These are phyloP conservation scores for Mythimna pallens DNA, from an alignment of 2,888 invertebrate genomes.

Conservation along the genomic window DNA sequence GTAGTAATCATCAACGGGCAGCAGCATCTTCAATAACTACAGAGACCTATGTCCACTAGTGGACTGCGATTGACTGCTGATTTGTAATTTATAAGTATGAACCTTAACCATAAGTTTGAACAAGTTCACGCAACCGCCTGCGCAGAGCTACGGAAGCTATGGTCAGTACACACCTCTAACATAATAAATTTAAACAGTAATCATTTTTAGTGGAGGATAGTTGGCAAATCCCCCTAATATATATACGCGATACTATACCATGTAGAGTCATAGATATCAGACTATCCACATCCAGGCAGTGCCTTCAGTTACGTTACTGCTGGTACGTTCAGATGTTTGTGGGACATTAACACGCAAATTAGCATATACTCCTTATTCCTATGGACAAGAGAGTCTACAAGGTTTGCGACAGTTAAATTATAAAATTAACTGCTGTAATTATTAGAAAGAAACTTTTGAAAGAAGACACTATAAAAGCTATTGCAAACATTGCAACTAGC, in stretches of 20 bases:
- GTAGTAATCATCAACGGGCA: constrained; percentile 31
- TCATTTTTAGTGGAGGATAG: constrained; percentile 43
- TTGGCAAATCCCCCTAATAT: constrained; percentile 14
- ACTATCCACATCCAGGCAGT: constrained; percentile 86
- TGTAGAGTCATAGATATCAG: constrained; percentile 24
- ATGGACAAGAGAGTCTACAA: constrained; percentile 70
- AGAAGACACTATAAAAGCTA: constrained; percentile 28
- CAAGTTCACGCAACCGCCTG: constrained; percentile 94
- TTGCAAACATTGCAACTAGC: constrained; percentile 26
- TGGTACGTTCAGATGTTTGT: constrained; percentile 86
- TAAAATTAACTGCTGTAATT: constrained; percentile 1
- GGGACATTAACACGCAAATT: constrained; percentile 76
- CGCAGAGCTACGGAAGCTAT: constrained; percentile 96
- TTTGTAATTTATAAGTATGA: constrained; percentile 37
- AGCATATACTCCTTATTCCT: constrained; percentile 74
- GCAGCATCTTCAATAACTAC: constrained; percentile 21
- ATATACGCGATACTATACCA: constrained; percentile 5
- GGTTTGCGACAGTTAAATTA: constrained; percentile 69
- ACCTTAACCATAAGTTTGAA: constrained; percentile 51
- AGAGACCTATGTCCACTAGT: constrained; percentile 31
- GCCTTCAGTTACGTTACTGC: constrained; percentile 73
- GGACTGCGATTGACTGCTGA: constrained; percentile 37
- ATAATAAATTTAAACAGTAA: constrained; percentile 47
- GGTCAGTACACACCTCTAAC: constrained; percentile 89
- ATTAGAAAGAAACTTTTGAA: neutral